Base-by-base conservation (phyloP, 2,888 invertebrate species). In the Helobdella robusta region DNA sequence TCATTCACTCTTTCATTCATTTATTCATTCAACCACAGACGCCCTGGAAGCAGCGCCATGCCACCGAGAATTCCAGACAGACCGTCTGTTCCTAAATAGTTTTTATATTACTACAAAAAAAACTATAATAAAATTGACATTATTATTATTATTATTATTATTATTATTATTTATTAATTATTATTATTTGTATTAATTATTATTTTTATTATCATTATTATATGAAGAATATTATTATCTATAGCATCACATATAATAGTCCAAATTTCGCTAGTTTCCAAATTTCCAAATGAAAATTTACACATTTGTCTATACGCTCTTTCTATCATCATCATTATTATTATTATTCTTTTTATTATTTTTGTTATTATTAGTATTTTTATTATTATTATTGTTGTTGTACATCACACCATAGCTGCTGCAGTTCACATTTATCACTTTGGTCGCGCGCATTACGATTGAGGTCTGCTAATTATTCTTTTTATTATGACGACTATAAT, bases 41-140 rank as follows among this genome's bases (percentile, higher is more conserved):
- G 62, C 11, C 62, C 62, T 32, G 48, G 48, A 15, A 50, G 32
- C 62, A 62, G 18, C 62, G 30, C 25, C 18, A n/a, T 28, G 4
- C 50, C 62, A 8, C 62, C 62, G 6, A 48, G 62, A 35, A 62
- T 62, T 8, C 62, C 62, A 8, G 62, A 62, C 48, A 23, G 62
- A 30, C 62, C 62, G 5, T n/a, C n/a, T n/a, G n/a, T n/a, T n/a
- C n/a, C n/a, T n/a, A n/a, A n/a, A n/a, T n/a, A n/a, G n/a, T n/a
- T n/a, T n/a, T n/a, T n/a, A n/a, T n/a, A n/a, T n/a, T n/a, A n/a
- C n/a, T n/a, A n/a, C n/a, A n/a, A n/a, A n/a, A n/a, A n/a, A n/a
- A n/a, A n/a, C n/a, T n/a, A n/a, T n/a, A n/a, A n/a, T n/a, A n/a
- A n/a, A 4, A 3, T 54, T 28, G 3, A 32, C 23, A 23, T 5